Conservation (phyloP, 2,113 vertebrate species). For the Emydocephalus ijimae region DNA sequence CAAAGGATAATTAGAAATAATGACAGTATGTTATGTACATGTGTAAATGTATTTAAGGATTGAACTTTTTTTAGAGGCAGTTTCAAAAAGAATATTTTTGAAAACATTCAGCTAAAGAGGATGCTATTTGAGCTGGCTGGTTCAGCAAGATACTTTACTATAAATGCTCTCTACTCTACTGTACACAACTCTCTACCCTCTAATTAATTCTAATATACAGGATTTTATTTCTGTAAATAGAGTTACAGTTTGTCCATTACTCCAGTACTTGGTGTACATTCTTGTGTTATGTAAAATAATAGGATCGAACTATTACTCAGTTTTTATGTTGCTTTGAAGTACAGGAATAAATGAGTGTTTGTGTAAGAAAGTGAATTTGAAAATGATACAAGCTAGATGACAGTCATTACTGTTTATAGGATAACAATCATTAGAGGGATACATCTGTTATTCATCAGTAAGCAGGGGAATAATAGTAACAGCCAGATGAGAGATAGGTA, state of each 20-base stretch:
- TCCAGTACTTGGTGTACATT: neutral
- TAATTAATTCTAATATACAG: neutral
- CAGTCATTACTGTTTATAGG: slow-evolving; percentile 14
- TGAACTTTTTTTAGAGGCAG: neutral
- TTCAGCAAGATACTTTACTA: neutral
- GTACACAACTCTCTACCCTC: neutral
- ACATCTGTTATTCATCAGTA: slow-evolving; percentile 40
- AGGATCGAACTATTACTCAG: neutral
- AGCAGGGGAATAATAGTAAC: slow-evolving; percentile 16
- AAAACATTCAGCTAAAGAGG: neutral
- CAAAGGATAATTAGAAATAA: neutral
- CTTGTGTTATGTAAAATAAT: neutral
- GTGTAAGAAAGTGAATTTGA: slow-evolving; percentile 5
- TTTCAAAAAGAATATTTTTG: slow-evolving; percentile 6
- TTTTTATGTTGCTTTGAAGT: neutral
- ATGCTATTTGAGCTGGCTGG: neutral
- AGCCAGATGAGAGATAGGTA: neutral
- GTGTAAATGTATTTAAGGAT: neutral
- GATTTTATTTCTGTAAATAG: neutral
- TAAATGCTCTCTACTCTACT: neutral
- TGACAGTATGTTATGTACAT: neutral
- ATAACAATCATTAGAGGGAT: neutral
- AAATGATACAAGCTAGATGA: slow-evolving; percentile 3
- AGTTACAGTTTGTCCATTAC: neutral
- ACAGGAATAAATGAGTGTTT: neutral